These are phyloP conservation scores for Grus americana DNA, from an alignment of 2,113 vertebrate genomes.

Conservation along the genomic window DNA sequence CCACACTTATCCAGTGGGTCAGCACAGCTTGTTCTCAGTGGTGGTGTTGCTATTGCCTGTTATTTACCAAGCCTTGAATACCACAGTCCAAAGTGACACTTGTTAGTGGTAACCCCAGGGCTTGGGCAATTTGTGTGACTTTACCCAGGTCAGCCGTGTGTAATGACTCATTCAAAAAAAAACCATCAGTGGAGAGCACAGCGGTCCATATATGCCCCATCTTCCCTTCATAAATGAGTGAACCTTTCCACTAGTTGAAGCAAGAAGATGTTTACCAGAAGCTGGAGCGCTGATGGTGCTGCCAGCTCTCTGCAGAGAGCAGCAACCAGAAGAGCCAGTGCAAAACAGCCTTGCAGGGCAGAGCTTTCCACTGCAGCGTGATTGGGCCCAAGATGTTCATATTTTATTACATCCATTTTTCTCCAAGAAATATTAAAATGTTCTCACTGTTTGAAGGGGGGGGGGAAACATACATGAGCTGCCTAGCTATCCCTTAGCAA, in stretches of 20 bases:
- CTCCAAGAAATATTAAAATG: constrained; percentile 61
- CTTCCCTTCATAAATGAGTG: background rate
- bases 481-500: constrained; percentile 39
- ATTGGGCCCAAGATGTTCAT: background rate
- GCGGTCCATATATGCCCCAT: background rate
- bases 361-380: background rate
- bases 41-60: background rate
- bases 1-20: background rate
- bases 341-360: background rate
- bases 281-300: accelerated
- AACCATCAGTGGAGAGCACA: background rate
- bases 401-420: constrained; percentile 62
- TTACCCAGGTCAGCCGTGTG: background rate
- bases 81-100: background rate
- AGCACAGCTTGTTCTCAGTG: background rate
- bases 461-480: background rate
- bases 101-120: background rate
- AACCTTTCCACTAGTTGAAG: background rate
- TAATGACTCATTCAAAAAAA: background rate
- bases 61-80: background rate
- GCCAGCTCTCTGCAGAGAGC: background rate
- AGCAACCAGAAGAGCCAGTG: background rate
- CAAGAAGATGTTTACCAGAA: background rate
- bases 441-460: background rate
- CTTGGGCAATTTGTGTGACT: background rate